Percentiles rank a stretch among this genome's conserved stretches.
Evolutionary conservation across 2,113 vertebrate genomes (phyloP).

Genomic region (Herpailurus yagouaroundi): DNA sequence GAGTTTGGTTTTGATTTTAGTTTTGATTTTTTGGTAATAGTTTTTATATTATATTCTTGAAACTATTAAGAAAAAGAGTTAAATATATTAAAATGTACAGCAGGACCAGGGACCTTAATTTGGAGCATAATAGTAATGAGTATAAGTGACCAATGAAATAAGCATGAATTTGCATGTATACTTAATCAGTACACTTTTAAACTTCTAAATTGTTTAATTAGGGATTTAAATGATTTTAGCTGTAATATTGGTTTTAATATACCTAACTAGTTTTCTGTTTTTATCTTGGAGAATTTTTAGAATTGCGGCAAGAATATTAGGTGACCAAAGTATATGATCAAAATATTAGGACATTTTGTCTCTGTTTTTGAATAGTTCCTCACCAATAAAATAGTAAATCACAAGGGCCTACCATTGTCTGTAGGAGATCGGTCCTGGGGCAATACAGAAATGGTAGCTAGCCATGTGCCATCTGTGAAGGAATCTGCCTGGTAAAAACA

Average conservation of each 20-base stretch:
- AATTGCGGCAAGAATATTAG: neutral
- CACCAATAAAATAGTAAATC: slow-evolving; percentile 66
- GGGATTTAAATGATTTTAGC: neutral
- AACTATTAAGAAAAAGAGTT: neutral
- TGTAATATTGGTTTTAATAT: neutral
- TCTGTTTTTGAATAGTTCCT: slow-evolving; percentile 38
- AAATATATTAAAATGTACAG: neutral
- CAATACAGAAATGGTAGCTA: slow-evolving; percentile 70
- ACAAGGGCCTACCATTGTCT: slow-evolving; percentile 50
- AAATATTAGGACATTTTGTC: neutral
- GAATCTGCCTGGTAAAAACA: slow-evolving; percentile 45
- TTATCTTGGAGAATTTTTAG: neutral
- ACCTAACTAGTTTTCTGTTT: neutral
- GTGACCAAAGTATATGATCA: neutral
- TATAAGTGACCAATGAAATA: neutral
- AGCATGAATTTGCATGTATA: neutral
- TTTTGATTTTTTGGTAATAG: neutral
- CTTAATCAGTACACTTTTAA: neutral
- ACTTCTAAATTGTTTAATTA: neutral
- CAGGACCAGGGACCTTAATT: neutral
- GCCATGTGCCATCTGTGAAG: slow-evolving; percentile 71
- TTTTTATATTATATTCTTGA: neutral
- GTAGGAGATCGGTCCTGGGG: slow-evolving; percentile 58
- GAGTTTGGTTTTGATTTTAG: too few relatives aligned
- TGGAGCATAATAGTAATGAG: neutral